phyloP scores from a whole-genome alignment of 2,113 vertebrate species.

The Oryctolagus cuniculus region mOryCun1.1 NC_091441.1:99248501-99249000 shows the following conservation, averaged over 20 bases:
- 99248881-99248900: not conserved
- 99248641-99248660: conserved; percentile 59
- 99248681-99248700: conserved; percentile 45
- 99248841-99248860: conserved; percentile 13
- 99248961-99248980: not conserved
- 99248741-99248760: not conserved
- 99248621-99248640: conserved; percentile 53
- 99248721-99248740: conserved; percentile 46
- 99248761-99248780: not conserved
- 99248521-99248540: conserved; percentile 30
- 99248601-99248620: conserved; percentile 6
- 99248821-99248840: conserved; percentile 21
- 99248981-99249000: conserved; percentile 51
- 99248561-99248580: conserved; percentile 50
- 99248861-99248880: conserved; percentile 14
- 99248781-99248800: conserved; percentile 61
- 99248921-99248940: conserved; percentile 21
- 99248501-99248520: conserved; percentile 44
- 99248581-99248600: conserved; percentile 14
- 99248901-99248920: not conserved
- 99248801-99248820: conserved; percentile 42
- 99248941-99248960: conserved; percentile 31
- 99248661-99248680: conserved; percentile 41
- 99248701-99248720: conserved; percentile 27
- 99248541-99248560: conserved; percentile 43